These are phyloP conservation scores for Mya arenaria DNA, from an alignment of 1,140 invertebrate species.

Conservation along the genomic window DNA sequence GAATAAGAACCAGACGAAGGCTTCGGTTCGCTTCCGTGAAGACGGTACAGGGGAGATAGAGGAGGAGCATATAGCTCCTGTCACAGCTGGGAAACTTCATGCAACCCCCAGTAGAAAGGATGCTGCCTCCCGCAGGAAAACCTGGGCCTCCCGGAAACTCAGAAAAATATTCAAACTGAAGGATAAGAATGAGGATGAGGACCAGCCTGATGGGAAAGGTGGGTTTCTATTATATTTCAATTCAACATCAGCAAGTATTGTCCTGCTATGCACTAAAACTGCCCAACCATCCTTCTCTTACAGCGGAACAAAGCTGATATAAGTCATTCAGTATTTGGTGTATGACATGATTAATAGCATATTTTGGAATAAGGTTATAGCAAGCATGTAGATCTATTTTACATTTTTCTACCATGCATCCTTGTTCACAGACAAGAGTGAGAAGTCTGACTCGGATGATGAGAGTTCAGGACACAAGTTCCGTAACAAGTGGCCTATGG, in stretches of 20 bases:
- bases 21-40: slow-evolving; percentile 33
- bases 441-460: slow-evolving; percentile 30
- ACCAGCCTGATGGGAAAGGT: slow-evolving; percentile 39
- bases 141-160: slow-evolving; percentile 60
- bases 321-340: no score
- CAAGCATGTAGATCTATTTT: background rate
- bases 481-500: slow-evolving; percentile 70
- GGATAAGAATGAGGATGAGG: slow-evolving; percentile 59
- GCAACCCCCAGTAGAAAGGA: slow-evolving; percentile 28
- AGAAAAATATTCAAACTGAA: slow-evolving; percentile 44
- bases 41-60: slow-evolving; percentile 11
- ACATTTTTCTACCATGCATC: no score
- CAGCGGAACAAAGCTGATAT: no score
- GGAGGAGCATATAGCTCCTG: slow-evolving; percentile 26
- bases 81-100: slow-evolving; percentile 6
- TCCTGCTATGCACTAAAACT: no score
- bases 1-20: slow-evolving; percentile 39
- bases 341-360: no score
- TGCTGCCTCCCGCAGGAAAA: slow-evolving; percentile 40
- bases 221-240: no score
- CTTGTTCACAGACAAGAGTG: background rate
- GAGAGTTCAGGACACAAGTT: background rate
- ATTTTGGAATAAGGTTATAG: no score
- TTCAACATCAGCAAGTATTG: no score
- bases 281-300: no score